Evolutionary conservation across 2,113 vertebrate genomes (phyloP).

Genomic region (Chamaea fasciata): DNA sequence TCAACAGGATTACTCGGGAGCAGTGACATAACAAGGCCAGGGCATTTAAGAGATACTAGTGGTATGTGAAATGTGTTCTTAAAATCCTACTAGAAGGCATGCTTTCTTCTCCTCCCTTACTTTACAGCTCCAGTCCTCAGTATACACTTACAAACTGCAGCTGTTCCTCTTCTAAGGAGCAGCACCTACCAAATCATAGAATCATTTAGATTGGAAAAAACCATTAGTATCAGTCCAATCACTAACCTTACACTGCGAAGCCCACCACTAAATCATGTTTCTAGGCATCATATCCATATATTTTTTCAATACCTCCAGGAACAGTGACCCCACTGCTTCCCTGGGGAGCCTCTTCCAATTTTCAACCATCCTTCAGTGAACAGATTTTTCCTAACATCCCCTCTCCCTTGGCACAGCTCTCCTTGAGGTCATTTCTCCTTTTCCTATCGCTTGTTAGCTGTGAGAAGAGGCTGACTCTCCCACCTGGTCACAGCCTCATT

Average conservation of each 20-base stretch:
- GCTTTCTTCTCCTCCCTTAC: neutral
- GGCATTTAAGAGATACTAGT: neutral
- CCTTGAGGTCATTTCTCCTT: neutral
- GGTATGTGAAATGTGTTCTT: neutral
- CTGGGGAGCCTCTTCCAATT: neutral
- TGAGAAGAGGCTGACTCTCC: neutral
- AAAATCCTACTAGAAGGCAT: neutral
- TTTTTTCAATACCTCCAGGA: neutral
- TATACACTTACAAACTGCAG: neutral
- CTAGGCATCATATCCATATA: fast-evolving
- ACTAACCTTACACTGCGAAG: neutral
- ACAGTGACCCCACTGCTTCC: neutral
- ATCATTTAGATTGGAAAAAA: neutral
- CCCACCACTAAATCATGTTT: neutral
- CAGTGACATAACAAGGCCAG: neutral
- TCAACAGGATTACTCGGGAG: neutral
- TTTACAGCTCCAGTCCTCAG: neutral
- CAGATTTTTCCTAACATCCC: neutral
- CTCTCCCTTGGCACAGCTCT: neutral
- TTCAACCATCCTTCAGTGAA: neutral
- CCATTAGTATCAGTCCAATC: neutral
- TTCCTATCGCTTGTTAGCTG: neutral
- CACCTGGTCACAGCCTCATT: neutral
- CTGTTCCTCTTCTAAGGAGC: neutral
- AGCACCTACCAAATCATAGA: neutral